Evolutionary conservation across 2,888 invertebrate genomes (phyloP).

Genomic region (Hirudinaria manillensis): DNA sequence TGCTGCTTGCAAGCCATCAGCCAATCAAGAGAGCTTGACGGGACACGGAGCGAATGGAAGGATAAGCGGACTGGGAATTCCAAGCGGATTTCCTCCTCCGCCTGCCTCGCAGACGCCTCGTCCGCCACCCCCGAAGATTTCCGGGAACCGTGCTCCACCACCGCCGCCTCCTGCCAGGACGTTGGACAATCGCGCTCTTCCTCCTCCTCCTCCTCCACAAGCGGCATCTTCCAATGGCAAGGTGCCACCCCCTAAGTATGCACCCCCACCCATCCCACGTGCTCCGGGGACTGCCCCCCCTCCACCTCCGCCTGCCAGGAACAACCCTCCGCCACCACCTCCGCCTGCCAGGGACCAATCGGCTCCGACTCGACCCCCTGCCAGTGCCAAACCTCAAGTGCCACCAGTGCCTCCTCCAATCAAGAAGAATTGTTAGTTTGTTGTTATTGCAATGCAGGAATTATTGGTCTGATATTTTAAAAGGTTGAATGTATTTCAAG

Average conservation of each 20-base stretch:
- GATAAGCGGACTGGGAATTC: neutral
- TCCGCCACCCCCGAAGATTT: neutral
- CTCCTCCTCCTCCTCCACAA: neutral
- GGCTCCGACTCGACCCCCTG: neutral
- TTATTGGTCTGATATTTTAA: neutral
- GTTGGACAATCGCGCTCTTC: neutral
- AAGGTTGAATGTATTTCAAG: neutral
- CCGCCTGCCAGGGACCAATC: neutral
- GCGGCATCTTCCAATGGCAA: neutral
- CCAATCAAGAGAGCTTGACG: conserved; percentile 11
- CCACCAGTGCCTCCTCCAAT: neutral
- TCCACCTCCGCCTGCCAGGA: conserved; percentile 23
- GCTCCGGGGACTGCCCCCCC: conserved; percentile 15
- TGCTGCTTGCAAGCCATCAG: neutral
- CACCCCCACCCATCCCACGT: conserved; percentile 1
- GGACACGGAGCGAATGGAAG: conserved; percentile 27
- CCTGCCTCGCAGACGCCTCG: neutral
- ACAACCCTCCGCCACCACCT: conserved; percentile 14
- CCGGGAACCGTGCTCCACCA: conserved; percentile 1
- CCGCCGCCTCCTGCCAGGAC: conserved; percentile 8
- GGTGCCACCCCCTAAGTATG: neutral
- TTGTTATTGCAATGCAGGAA: neutral
- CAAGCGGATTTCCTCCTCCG: conserved; percentile 1
- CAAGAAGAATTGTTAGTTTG: neutral
- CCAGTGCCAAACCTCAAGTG: neutral